Conservation (phyloP, 2,888 invertebrate genomes). For the Tiliacea aurago region DNA sequence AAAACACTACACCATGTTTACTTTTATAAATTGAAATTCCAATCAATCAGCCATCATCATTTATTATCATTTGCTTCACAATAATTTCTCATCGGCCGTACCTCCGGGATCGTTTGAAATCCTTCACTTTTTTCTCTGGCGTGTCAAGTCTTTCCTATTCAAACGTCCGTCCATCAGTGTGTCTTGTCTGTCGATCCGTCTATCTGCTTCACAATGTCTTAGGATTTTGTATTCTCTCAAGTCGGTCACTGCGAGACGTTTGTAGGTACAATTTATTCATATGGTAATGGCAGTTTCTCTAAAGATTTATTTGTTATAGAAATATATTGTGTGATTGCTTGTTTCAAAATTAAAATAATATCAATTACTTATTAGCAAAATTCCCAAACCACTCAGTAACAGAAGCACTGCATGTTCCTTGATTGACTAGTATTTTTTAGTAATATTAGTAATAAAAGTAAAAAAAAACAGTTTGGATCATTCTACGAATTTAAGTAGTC, state of each 20-base stretch:
- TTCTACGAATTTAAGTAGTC: too few relatives aligned
- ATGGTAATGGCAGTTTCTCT: constrained; percentile 19
- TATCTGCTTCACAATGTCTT: constrained; percentile 42
- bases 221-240: constrained; percentile 54
- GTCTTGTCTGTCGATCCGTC: constrained; percentile 64
- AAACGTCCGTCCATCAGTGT: constrained; percentile 64
- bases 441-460: too few relatives aligned
- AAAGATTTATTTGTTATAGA: not conserved
- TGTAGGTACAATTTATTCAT: constrained; percentile 44
- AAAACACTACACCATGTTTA: constrained; percentile 14
- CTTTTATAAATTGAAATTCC: constrained; percentile 36
- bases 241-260: constrained; percentile 38
- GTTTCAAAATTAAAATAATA: not conserved
- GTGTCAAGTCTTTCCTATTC: constrained; percentile 64
- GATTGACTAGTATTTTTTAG: not conserved
- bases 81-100: constrained; percentile 53
- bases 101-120: constrained; percentile 50
- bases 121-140: constrained; percentile 57
- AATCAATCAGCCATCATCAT: constrained; percentile 36
- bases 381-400: not conserved
- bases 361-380: not conserved
- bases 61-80: constrained; percentile 46
- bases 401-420: not conserved
- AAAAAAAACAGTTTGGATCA: too few relatives aligned
- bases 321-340: not conserved